Evolutionary conservation across 2,797 vertebrate species (phyloP).

Genomic region (Gadopsis marmoratus): DNA sequence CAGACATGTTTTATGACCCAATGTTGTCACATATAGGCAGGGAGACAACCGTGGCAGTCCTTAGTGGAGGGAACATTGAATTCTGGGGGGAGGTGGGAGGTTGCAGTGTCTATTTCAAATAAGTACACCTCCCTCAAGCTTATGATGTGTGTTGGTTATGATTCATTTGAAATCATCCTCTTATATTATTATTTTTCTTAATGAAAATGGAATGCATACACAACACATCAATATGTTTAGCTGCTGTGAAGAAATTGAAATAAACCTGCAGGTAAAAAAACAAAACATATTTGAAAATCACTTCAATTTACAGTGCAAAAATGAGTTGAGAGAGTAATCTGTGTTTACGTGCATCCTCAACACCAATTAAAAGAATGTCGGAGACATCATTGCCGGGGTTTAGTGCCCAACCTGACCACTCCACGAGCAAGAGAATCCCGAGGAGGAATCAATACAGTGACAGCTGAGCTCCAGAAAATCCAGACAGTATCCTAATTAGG

Average conservation of each 20-base stretch:
- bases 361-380: constrained; percentile 47
- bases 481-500: constrained; percentile 81
- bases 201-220: constrained; percentile 60
- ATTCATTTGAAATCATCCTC: constrained; percentile 78
- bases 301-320: not conserved
- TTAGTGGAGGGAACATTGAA: constrained; percentile 55
- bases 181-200: constrained; percentile 73
- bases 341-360: constrained; percentile 37
- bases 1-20: constrained; percentile 75
- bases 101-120: constrained; percentile 55
- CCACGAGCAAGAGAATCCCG: constrained; percentile 56
- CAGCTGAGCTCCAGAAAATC: constrained; percentile 78
- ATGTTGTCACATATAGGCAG: constrained; percentile 63
- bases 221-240: constrained; percentile 70
- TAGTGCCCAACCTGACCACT: constrained; percentile 55
- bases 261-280: constrained; percentile 24
- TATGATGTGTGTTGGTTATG: constrained; percentile 65
- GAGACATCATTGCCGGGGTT: constrained; percentile 43
- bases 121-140: constrained; percentile 54
- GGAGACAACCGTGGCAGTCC: constrained; percentile 67
- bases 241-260: constrained; percentile 29
- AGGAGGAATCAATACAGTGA: constrained; percentile 81
- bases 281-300: not conserved
- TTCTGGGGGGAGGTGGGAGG: constrained; percentile 45
- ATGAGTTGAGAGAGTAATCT: constrained; percentile 19